Percentiles rank a stretch among this genome's conserved stretches.
phyloP scores from a whole-genome alignment of 2,113 vertebrate species.

The Fulica atra region DNA sequence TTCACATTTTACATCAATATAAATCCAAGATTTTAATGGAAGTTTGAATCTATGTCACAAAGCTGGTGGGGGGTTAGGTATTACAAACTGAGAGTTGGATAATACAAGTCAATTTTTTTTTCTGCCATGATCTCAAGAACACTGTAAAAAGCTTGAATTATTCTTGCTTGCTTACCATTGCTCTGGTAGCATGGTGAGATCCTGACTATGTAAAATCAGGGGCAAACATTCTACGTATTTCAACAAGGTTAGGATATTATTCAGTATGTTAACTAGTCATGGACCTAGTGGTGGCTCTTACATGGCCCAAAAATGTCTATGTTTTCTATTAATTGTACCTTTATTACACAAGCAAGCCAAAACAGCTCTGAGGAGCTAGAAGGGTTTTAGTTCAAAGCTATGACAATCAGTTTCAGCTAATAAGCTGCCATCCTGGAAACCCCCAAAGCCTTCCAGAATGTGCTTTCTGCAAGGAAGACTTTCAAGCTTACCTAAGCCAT shows the following conservation, averaged over 20 bases:
- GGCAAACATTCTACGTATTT: neutral
- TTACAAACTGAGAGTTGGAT: neutral
- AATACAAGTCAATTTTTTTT: neutral
- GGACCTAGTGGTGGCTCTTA: neutral
- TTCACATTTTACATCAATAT: neutral
- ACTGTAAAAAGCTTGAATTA: neutral
- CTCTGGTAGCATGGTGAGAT: neutral
- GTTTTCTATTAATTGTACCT: conserved; percentile 21
- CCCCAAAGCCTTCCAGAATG: neutral
- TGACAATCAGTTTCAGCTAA: conserved; percentile 37
- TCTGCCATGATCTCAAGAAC: neutral
- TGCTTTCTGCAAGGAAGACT: neutral
- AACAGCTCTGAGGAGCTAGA: neutral
- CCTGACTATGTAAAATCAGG: neutral
- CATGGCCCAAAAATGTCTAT: conserved; percentile 2
- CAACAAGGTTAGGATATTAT: neutral
- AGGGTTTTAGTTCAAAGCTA: conserved; percentile 2
- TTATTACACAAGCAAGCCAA: neutral
- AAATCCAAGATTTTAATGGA: neutral
- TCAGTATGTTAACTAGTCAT: neutral
- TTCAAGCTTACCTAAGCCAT: neutral
- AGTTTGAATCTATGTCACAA: neutral
- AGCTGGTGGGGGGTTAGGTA: neutral
- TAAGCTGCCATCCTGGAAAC: conserved; percentile 18
- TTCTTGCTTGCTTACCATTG: neutral